Evolutionary conservation across 2,797 vertebrate genomes (phyloP).

Genomic region (Phyllotis vaccarum): DNA sequence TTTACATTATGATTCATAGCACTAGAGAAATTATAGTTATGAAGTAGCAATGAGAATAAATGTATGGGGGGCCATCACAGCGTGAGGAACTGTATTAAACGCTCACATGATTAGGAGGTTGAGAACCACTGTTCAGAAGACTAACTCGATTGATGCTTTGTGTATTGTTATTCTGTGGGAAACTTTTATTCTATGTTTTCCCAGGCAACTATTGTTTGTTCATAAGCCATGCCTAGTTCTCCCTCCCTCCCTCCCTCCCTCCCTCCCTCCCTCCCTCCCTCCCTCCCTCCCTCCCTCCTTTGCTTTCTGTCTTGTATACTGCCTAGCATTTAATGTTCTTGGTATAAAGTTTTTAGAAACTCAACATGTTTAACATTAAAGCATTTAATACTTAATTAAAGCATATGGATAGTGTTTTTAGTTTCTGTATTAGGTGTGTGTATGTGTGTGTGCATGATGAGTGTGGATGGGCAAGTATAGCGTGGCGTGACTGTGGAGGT

Average conservation of each 20-base stretch:
- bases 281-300: not conserved
- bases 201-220: not conserved
- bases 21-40: not conserved
- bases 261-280: not conserved
- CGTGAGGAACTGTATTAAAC: not conserved
- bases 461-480: not conserved
- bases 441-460: not conserved
- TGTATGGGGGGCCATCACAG: not conserved
- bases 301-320: not conserved
- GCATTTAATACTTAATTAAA: slow-evolving; percentile 17
- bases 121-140: not conserved
- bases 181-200: not conserved
- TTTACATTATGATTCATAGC: not conserved
- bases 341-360: slow-evolving; percentile 8
- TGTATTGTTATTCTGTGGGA: not conserved
- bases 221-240: not conserved
- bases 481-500: not conserved
- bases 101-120: not conserved
- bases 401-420: not conserved
- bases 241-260: not conserved
- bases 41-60: not conserved
- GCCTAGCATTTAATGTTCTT: not conserved
- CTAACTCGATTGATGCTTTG: not conserved
- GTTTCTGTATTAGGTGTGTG: not conserved
- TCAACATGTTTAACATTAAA: not conserved